Base-by-base conservation (phyloP, 2,888 invertebrate species). In the Theretra japonica region DNA sequence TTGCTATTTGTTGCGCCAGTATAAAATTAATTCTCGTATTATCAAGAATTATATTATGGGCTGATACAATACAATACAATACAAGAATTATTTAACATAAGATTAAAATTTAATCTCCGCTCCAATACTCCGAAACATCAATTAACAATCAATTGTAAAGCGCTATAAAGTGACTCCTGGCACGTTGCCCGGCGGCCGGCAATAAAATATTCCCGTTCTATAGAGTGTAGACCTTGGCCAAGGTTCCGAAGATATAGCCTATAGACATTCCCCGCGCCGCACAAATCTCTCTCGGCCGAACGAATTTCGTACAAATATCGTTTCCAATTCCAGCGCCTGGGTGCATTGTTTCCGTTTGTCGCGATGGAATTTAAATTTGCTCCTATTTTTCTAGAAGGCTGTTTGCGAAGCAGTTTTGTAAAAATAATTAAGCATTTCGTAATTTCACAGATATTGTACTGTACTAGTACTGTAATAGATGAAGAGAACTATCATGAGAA, bases 221-320 rank as follows among this genome's bases (percentile, higher is more conserved):
- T 50, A 59, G 69, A 74, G 48, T 65, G 72, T 41, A 59, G 69
- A 73, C 56, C 69, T 53, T n/a, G 70, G 28, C 56, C 75, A 73
- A 69, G 75, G 79, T 82, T 83, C 48, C 17, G n/a, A 65, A 23
- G 65, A 41, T 84, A 41, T 41, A 41, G 76, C 80, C 81, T 81
- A 81, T 84, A 84, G 84, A 53, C 83, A 76, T 76, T 77, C 81
- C n/a, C 75, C 83, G n/a, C n/a, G 53, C 53, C 53, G 79, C 86
- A 88, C 88, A 89, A 89, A 90, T 90, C 88, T 88, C 80, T 77
- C 80, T 75, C 82, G 84, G 81, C 81, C 80, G 83, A 81, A 80
- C 80, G 79, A 23, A 48, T 41, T 41, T 65, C 65, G 65, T 65
- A 65, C 65, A 65, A 65, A 65, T 65, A 78, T 79, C 78, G 81